Conservation (phyloP, 2,113 vertebrate genomes). For the Penelope pileata region DNA sequence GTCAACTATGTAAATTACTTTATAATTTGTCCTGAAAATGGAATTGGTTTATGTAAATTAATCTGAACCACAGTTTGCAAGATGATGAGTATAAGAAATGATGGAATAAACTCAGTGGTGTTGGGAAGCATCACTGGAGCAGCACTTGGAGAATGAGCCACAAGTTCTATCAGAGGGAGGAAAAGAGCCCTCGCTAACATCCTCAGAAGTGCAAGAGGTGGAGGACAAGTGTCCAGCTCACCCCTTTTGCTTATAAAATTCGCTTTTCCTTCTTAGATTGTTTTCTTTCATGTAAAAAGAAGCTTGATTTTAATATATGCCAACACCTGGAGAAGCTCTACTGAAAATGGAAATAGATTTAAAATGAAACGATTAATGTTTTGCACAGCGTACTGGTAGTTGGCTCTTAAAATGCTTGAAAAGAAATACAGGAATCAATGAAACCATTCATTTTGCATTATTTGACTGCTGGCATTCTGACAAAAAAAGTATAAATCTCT, state of each 20-base stretch:
- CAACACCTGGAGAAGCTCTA: neutral
- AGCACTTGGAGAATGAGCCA: neutral
- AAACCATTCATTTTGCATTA: neutral
- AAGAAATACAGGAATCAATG: neutral
- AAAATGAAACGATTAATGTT: neutral
- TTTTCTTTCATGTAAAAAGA: neutral
- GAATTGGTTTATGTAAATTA: slow-evolving; percentile 48
- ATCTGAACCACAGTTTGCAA: neutral
- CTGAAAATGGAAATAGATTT: neutral
- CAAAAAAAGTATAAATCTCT: neutral
- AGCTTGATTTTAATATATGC: neutral
- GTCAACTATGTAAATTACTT: slow-evolving; percentile 36
- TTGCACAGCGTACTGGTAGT: neutral
- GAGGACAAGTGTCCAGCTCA: neutral
- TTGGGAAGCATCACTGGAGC: neutral
- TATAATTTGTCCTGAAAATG: slow-evolving; percentile 10
- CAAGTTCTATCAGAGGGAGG: neutral
- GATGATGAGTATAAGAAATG: neutral
- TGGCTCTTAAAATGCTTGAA: neutral
- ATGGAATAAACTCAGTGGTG: neutral
- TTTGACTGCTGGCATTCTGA: neutral
- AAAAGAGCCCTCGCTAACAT: neutral
- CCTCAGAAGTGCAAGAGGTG: neutral
- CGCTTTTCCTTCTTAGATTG: neutral
- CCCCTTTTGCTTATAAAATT: neutral